A percentile compares a stretch with the other conserved stretches of the same genome.
Conservation (phyloP, 2,797 vertebrate genomes). For the Oreortyx pictus region DNA sequence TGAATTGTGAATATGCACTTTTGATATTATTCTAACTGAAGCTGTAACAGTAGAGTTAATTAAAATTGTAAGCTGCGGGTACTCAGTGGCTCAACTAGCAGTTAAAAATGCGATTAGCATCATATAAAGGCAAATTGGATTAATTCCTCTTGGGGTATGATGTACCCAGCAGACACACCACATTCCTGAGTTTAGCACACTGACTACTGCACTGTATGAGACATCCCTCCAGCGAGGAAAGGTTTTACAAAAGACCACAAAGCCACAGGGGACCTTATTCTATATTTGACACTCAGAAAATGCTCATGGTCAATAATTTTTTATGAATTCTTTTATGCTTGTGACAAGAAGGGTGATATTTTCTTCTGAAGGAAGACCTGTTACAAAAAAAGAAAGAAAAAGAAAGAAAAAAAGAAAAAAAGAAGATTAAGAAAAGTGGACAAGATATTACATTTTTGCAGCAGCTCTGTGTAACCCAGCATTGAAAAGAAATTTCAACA, state of each 20-base stretch:
- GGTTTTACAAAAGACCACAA: slow-evolving; percentile 1
- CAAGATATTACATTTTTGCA: neutral
- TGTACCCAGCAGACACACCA: neutral
- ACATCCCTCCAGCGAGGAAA: neutral
- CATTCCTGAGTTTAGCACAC: neutral
- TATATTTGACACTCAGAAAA: neutral
- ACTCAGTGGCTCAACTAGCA: slow-evolving; percentile 10
- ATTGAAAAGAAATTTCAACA: neutral
- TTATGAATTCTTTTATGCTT: neutral
- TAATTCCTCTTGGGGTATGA: slow-evolving; percentile 29
- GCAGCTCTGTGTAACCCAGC: neutral
- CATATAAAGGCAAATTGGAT: slow-evolving; percentile 58
- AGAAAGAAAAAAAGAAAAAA: too few species aligned
- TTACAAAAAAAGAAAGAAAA: neutral
- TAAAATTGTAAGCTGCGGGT: slow-evolving; percentile 51
- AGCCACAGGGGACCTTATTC: neutral
- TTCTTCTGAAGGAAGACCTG: neutral
- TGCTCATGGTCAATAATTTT: neutral
- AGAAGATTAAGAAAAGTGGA: accelerated
- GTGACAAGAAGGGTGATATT: neutral
- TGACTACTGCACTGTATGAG: neutral
- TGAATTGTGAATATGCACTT: slow-evolving; percentile 27
- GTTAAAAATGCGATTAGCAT: slow-evolving; percentile 60
- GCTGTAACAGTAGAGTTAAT: slow-evolving; percentile 33
- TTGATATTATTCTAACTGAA: slow-evolving; percentile 44